Evolutionary conservation across 2,113 vertebrate species (phyloP).

Genomic region (Hystrix brachyura): DNA sequence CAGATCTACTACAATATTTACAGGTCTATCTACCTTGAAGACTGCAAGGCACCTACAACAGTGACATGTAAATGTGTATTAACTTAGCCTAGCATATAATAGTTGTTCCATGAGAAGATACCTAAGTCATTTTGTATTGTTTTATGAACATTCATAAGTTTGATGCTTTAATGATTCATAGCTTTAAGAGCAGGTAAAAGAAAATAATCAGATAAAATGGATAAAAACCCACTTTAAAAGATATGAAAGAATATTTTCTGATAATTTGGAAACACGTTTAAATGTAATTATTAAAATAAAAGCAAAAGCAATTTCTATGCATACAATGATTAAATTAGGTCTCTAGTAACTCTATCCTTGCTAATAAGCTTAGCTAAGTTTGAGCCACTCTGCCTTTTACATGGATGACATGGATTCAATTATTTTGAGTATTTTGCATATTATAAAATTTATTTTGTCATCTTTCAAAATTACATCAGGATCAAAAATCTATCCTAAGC

Average conservation of each 20-base stretch:
- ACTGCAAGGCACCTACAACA: too few relatives aligned
- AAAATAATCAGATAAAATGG: background rate
- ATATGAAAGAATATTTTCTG: background rate
- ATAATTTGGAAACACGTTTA: background rate
- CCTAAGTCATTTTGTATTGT: background rate
- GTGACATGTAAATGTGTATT: background rate
- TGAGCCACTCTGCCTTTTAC: background rate
- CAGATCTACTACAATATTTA: background rate
- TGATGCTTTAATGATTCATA: background rate
- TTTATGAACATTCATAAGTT: background rate
- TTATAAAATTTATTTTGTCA: background rate
- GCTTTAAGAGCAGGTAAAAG: background rate
- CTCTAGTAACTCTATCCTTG: background rate
- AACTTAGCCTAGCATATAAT: background rate
- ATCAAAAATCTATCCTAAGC: background rate
- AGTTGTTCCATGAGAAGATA: background rate
- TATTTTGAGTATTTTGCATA: background rate
- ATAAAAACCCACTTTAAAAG: background rate
- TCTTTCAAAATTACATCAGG: constrained; percentile 16
- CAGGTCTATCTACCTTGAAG: background rate
- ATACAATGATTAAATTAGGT: background rate
- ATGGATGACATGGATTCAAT: background rate
- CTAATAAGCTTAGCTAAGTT: background rate
- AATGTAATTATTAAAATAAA: background rate
- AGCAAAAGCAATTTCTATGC: background rate